Percentiles rank a stretch among this genome's conserved stretches.
phyloP scores from a whole-genome alignment of 2,797 vertebrate genomes.

The Erpetoichthys calabaricus region DNA sequence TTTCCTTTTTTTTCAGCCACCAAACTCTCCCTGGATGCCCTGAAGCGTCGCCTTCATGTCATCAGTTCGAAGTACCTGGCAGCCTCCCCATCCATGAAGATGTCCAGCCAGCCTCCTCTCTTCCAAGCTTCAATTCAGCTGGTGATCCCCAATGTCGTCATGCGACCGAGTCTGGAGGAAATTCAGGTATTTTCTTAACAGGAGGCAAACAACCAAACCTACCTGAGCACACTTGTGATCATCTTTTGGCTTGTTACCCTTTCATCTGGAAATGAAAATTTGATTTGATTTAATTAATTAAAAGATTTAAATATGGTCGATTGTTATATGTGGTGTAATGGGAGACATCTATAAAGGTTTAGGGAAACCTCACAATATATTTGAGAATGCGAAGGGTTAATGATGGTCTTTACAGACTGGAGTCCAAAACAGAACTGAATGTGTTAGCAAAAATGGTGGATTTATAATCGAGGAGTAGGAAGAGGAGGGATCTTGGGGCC shows the following conservation, averaged over 20 bases:
- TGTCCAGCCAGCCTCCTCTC: constrained; percentile 34
- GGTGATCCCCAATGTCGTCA: constrained; percentile 55
- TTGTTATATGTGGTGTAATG: no score
- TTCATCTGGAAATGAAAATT: not conserved
- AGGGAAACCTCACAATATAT: no score
- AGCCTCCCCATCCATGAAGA: constrained; percentile 16
- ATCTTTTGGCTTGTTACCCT: not conserved
- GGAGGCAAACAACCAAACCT: constrained; percentile 1
- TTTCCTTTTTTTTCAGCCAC: constrained; percentile 35
- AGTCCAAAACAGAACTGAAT: no score
- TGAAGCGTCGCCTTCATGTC: constrained; percentile 43
- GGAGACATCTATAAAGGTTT: no score
- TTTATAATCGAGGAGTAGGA: no score
- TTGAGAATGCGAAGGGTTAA: no score
- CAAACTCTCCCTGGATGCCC: constrained; percentile 48
- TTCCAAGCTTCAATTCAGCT: constrained; percentile 54
- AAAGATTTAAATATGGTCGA: no score
- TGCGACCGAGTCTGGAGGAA: constrained; percentile 58
- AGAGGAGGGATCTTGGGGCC: no score
- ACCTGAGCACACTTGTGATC: no score
- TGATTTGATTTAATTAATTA: no score
- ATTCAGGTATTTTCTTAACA: constrained; percentile 47
- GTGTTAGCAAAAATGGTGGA: no score
- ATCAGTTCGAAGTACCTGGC: constrained; percentile 29
- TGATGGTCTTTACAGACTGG: no score